Base-by-base conservation (phyloP, 2,113 vertebrate genomes). In the Myrmophylax atrothorax region DNA sequence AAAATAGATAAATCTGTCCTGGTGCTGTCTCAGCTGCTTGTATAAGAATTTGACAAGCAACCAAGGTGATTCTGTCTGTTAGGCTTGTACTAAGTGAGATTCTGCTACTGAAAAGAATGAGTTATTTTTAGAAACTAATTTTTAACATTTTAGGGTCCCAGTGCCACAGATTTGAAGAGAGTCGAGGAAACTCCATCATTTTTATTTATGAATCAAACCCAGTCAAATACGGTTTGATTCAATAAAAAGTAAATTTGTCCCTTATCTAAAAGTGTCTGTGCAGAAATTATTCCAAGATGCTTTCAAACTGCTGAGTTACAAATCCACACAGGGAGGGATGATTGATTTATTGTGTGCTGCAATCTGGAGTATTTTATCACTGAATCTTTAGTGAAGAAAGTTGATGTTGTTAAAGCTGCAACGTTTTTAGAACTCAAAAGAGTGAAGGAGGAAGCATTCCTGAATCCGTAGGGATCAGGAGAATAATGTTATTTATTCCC, bases 331-430 rank as follows among this genome's bases (percentile, higher is more conserved):
- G 28, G 63, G 77, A 89, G 42, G 46, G 74, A 77, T 78, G 87
- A 87, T 60, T 94, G 95, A 91, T 94, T 94, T 87, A 87, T 90
- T 92, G 80, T 74, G 50, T 84, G 70, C 76, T 87, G 73, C 92
- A 90, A 67, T 96, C 76, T 94, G 78, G 88, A 87, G 70, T 37
- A 84, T 78, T 96, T 95, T 96, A 75, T 89, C 87, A 46, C 91
- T 82, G 78, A 68, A 92, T 93, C 94, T 96, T 75, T 66, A 95
- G 91, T 46, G 50, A 50, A 79, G 89, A 46, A 84, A 29, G 64
- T 60, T 82, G 86, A 72, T 91, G 67, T 79, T 82, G 60, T 68
- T 91, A 87, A 87, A 93, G 63, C 74, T 85, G 49, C 50, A 76
- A 33, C 6, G 7, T 44, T 26, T 85, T 84, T 76, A 62, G 59